phyloP scores from a whole-genome alignment of 2,888 invertebrate genomes.

The Aporophyla lueneburgensis region DNA sequence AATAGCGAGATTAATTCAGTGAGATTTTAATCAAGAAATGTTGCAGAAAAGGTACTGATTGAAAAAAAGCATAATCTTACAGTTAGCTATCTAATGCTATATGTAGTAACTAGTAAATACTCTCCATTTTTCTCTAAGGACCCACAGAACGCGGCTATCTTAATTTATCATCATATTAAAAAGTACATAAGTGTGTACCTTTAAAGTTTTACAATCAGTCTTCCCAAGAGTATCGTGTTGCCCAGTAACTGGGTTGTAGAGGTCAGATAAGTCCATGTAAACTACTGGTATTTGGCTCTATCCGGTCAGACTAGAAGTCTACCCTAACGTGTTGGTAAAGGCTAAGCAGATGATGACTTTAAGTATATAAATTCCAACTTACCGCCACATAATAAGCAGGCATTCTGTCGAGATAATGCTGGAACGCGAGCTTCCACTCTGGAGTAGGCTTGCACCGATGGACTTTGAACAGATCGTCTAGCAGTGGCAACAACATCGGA shows the following conservation, averaged over 20 bases:
- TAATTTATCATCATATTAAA: background rate
- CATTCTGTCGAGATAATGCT: conserved; percentile 98
- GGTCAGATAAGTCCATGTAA: no score
- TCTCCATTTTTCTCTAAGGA: background rate
- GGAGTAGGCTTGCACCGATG: conserved; percentile 97
- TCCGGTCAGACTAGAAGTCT: no score
- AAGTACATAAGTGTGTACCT: no score
- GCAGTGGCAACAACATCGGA: conserved; percentile 96
- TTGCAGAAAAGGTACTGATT: no score
- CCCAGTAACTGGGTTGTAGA: no score
- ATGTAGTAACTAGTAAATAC: background rate
- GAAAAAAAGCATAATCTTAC: background rate
- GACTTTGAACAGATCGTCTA: conserved; percentile 98
- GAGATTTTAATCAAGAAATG: background rate
- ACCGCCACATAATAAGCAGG: conserved; percentile 98
- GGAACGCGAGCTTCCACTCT: conserved; percentile 98
- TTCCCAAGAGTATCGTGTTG: no score
- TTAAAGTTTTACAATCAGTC: no score
- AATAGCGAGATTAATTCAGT: background rate
- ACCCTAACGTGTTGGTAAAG: no score
- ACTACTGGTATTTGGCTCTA: no score
- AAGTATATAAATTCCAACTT: conserved; percentile 61
- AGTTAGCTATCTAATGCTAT: background rate
- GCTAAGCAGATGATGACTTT: background rate
- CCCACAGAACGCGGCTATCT: background rate